phyloP scores from a whole-genome alignment of 2,113 vertebrate species.

The Eclectus roratus region DNA sequence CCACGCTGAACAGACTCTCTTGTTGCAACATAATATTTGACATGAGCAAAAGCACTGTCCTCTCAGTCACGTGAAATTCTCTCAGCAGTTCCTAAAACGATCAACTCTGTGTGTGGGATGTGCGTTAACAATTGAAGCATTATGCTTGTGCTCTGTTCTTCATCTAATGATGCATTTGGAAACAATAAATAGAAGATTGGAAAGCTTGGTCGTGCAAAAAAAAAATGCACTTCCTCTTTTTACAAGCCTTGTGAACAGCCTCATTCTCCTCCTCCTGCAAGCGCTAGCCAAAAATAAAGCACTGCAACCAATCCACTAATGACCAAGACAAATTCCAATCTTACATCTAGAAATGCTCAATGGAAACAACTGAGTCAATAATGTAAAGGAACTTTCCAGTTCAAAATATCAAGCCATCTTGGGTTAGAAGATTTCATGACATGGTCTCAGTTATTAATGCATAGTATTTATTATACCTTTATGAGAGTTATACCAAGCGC shows the following conservation, averaged over 20 bases:
- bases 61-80: neutral
- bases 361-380: neutral
- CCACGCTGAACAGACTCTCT: neutral
- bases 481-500: slow-evolving; percentile 91
- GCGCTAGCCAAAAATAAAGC: neutral
- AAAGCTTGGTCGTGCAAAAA: slow-evolving; percentile 15
- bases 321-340: neutral
- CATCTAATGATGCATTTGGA: slow-evolving; percentile 1
- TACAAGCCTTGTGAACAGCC: neutral
- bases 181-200: neutral
- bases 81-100: slow-evolving; percentile 21
- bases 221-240: neutral
- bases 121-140: slow-evolving; percentile 31
- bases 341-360: neutral
- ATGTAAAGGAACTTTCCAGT: neutral
- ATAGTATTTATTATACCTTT: slow-evolving; percentile 76
- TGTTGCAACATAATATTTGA: neutral
- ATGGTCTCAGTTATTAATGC: neutral
- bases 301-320: neutral
- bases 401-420: neutral
- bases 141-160: slow-evolving; percentile 20
- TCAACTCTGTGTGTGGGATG: neutral
- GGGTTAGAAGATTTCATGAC: neutral
- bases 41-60: neutral
- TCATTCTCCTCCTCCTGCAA: neutral